Conservation (phyloP, 1,140 invertebrate genomes). For the Metaphire vulgaris region DNA sequence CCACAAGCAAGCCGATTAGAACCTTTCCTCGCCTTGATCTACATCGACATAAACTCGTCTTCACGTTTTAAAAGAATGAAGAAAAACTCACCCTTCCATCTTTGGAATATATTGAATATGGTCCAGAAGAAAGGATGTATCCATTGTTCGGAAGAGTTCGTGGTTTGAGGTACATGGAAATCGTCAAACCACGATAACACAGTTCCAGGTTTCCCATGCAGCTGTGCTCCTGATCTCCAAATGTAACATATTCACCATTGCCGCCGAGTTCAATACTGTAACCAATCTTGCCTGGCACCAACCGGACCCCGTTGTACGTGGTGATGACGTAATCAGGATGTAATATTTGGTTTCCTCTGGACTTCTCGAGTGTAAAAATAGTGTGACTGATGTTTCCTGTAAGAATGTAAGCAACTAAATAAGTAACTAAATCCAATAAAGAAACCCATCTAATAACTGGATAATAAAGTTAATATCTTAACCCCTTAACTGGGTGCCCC, state of each 20-base stretch:
- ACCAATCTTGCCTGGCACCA: constrained; percentile 22
- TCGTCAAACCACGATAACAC: constrained; percentile 45
- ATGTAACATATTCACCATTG: constrained; percentile 42
- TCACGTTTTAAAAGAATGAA: no score
- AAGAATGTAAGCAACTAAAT: no score
- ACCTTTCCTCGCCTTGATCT: no score
- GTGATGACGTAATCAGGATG: constrained; percentile 25
- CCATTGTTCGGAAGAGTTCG: constrained; percentile 26
- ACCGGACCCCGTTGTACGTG: constrained; percentile 21
- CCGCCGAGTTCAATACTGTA: constrained; percentile 32
- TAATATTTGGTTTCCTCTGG: constrained; percentile 1
- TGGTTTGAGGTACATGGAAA: constrained; percentile 41
- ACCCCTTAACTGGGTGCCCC: no score
- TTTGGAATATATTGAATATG: constrained; percentile 43
- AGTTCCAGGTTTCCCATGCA: constrained; percentile 46
- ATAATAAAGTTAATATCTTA: no score
- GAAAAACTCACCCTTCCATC: constrained; percentile 39
- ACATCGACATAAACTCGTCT: no score
- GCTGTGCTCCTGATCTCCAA: constrained; percentile 38
- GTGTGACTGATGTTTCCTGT: constrained; percentile 22
- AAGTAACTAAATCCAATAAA: no score
- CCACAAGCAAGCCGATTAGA: no score
- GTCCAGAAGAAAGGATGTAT: constrained; percentile 42
- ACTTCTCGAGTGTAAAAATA: constrained; percentile 24
- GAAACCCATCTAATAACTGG: no score